phyloP scores from a whole-genome alignment of 2,888 invertebrate species.

The Chrysolina haemoptera region DNA sequence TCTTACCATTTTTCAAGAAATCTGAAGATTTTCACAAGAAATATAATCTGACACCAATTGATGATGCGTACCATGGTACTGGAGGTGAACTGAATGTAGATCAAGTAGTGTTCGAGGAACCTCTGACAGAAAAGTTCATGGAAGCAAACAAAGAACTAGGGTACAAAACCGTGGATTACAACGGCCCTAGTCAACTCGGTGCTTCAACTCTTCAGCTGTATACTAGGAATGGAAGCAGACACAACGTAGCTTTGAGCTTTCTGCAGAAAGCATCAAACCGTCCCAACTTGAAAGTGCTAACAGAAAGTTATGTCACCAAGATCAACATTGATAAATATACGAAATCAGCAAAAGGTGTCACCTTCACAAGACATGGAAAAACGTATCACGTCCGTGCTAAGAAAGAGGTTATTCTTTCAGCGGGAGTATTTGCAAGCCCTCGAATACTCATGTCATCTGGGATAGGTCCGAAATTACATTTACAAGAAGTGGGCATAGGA shows the following conservation, averaged over 20 bases:
- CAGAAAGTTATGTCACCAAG: no score
- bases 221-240: slow-evolving; percentile 78
- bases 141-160: slow-evolving; percentile 79
- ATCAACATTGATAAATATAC: no score
- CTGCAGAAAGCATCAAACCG: slow-evolving; percentile 63
- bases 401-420: no score
- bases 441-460: no score
- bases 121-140: slow-evolving; percentile 71
- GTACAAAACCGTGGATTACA: slow-evolving; percentile 79
- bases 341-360: no score
- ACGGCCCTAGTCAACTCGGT: slow-evolving; percentile 65
- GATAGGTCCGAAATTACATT: slow-evolving; percentile 67
- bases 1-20: neutral
- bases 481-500: slow-evolving; percentile 74
- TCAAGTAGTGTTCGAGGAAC: slow-evolving; percentile 37
- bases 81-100: slow-evolving; percentile 48
- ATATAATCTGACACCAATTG: neutral
- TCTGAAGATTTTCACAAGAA: slow-evolving; percentile 2
- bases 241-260: slow-evolving; percentile 84
- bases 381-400: no score
- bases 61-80: slow-evolving; percentile 34
- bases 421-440: no score
- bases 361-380: no score
- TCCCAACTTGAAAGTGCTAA: slow-evolving; percentile 77
- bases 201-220: slow-evolving; percentile 80